Conservation (phyloP, 2,888 invertebrate species). For the Spisula subtruncata region DNA sequence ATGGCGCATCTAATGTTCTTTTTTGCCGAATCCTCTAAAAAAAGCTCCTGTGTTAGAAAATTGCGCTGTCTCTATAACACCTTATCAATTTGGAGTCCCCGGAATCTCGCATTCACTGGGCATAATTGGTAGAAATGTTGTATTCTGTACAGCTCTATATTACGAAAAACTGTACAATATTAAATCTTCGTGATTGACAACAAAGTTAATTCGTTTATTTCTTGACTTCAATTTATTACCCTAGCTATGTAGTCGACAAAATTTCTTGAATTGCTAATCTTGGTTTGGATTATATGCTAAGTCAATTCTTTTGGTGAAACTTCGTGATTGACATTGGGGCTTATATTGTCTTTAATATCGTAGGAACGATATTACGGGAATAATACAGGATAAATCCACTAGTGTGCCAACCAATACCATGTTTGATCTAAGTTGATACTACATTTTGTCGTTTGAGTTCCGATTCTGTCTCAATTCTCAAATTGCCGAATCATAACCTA, state of each 20-base stretch:
- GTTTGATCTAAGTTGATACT: no score
- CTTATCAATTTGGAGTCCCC: no score
- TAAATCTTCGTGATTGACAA: constrained; percentile 1
- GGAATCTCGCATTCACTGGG: background rate
- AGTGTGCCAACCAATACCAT: no score
- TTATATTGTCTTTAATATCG: background rate
- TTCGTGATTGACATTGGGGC: background rate
- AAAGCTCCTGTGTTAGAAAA: no score
- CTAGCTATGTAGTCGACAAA: background rate
- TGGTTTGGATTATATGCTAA: background rate
- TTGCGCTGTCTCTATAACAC: no score
- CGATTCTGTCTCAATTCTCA: no score
- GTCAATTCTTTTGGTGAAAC: background rate
- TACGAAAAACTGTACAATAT: background rate
- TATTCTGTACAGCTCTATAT: background rate
- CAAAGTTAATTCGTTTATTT: background rate
- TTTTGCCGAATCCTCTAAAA: no score
- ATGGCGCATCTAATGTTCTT: no score
- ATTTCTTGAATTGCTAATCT: background rate
- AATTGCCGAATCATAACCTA: no score
- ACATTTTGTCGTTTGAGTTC: no score
- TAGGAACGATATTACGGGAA: no score
- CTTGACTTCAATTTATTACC: background rate
- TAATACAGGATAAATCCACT: no score
- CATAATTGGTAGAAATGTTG: background rate